These are phyloP conservation scores for Tinea trinotella DNA, from an alignment of 2,888 invertebrate genomes.

Conservation along the genomic window DNA sequence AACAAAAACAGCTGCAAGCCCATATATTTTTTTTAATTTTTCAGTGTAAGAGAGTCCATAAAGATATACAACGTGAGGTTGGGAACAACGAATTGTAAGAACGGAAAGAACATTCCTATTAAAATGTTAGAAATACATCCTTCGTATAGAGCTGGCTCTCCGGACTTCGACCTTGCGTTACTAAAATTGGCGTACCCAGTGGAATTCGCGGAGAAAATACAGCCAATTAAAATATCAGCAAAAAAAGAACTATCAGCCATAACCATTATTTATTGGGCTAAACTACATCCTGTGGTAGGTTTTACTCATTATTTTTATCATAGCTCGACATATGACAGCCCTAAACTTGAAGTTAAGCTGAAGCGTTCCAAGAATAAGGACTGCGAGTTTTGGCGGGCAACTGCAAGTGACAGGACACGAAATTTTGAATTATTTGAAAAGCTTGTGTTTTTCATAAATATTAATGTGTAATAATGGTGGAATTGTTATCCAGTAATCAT, in stretches of 20 bases:
- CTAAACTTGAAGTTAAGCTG: too few species aligned
- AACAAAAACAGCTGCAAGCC: background rate
- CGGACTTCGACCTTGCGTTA: slow-evolving; percentile 44
- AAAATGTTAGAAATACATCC: slow-evolving; percentile 44
- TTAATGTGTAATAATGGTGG: too few species aligned
- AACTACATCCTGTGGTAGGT: slow-evolving; percentile 33
- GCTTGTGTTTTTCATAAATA: too few species aligned
- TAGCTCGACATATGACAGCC: too few species aligned
- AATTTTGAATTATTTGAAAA: too few species aligned
- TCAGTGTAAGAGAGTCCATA: slow-evolving; percentile 48
- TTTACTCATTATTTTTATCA: too few species aligned
- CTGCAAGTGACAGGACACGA: too few species aligned
- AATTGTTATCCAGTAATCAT: too few species aligned
- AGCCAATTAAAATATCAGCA: slow-evolving; percentile 39
- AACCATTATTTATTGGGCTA: slow-evolving; percentile 52
- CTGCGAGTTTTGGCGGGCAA: too few species aligned
- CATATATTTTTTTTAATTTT: slow-evolving; percentile 26
- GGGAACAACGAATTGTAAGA: slow-evolving; percentile 52
- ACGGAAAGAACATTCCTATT: slow-evolving; percentile 37
- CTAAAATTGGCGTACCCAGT: slow-evolving; percentile 35
- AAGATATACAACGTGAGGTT: slow-evolving; percentile 44
- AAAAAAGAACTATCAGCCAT: slow-evolving; percentile 43
- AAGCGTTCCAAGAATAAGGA: too few species aligned
- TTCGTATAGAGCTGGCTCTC: slow-evolving; percentile 31
- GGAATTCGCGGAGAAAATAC: slow-evolving; percentile 29